These are phyloP conservation scores for Cydia fagiglandana DNA, from an alignment of 1,140 invertebrate species.

Conservation along the genomic window DNA sequence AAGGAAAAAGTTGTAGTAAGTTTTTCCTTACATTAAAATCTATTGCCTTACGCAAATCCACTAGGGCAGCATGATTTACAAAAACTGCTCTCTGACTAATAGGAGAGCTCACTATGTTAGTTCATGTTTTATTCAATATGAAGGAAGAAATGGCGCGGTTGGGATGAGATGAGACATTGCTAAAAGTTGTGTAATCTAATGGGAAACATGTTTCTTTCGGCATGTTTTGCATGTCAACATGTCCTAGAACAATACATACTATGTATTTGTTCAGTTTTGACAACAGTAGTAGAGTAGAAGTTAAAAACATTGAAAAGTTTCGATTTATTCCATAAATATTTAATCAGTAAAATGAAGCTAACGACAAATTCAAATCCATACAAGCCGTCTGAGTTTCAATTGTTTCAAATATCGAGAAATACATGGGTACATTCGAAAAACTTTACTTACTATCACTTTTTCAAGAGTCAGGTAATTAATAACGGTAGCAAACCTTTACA, in stretches of 20 bases:
- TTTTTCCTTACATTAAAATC: not conserved
- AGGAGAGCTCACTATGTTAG: conserved; percentile 39
- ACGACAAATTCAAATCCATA: not conserved
- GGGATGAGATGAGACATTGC: not conserved
- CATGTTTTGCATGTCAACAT: too few relatives aligned
- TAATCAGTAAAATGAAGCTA: too few relatives aligned
- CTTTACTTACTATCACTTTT: not conserved
- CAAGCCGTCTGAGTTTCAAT: not conserved
- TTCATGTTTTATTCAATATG: conserved; percentile 47
- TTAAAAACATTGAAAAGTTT: too few relatives aligned
- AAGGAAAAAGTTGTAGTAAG: not conserved
- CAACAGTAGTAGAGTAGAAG: too few relatives aligned
- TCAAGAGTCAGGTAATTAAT: not conserved
- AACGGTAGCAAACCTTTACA: not conserved
- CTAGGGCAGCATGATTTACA: not conserved
- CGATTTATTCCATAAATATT: too few relatives aligned
- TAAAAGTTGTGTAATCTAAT: not conserved
- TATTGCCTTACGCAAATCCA: not conserved
- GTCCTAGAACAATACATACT: too few relatives aligned
- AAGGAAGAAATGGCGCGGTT: not conserved
- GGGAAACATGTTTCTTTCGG: too few relatives aligned
- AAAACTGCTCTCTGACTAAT: conserved; percentile 5
- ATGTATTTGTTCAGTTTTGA: too few relatives aligned
- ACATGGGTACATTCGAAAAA: not conserved
- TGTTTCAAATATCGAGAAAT: not conserved